These are phyloP conservation scores for Nothocercus julius DNA, from an alignment of 2,113 vertebrate genomes.

Conservation along the genomic window DNA sequence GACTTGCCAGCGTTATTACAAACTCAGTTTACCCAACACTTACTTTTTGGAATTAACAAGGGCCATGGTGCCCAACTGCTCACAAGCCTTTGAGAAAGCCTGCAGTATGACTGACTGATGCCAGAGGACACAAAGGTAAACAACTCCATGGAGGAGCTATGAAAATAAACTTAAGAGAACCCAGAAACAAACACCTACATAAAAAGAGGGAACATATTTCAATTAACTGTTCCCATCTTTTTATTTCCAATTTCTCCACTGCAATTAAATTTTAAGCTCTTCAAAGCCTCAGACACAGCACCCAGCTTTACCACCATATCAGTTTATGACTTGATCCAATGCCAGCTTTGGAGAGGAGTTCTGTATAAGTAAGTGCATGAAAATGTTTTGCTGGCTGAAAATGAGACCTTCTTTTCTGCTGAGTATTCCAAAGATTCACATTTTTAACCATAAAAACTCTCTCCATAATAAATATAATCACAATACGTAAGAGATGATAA, in stretches of 20 bases:
- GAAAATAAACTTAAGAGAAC: background rate
- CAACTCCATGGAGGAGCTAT: background rate
- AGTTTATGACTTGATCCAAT: background rate
- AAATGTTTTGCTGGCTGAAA: background rate
- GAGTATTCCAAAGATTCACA: background rate
- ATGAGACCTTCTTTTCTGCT: background rate
- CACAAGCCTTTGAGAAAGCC: background rate
- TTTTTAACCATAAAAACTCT: background rate
- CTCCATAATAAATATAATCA: background rate
- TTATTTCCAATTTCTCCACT: background rate
- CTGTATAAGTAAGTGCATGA: background rate
- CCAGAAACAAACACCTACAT: background rate
- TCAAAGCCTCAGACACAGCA: background rate
- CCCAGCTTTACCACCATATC: background rate
- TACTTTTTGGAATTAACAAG: background rate
- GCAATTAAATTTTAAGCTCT: background rate
- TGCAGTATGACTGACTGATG: background rate
- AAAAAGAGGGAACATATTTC: background rate
- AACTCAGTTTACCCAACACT: background rate
- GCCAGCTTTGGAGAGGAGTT: background rate
- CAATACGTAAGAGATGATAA: background rate
- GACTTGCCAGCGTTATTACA: background rate
- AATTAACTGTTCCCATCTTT: background rate
- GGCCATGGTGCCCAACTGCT: rapidly evolving
- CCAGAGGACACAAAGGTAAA: background rate